Conservation (phyloP, 2,888 invertebrate genomes). For the Leptopilina drosophilae region DNA sequence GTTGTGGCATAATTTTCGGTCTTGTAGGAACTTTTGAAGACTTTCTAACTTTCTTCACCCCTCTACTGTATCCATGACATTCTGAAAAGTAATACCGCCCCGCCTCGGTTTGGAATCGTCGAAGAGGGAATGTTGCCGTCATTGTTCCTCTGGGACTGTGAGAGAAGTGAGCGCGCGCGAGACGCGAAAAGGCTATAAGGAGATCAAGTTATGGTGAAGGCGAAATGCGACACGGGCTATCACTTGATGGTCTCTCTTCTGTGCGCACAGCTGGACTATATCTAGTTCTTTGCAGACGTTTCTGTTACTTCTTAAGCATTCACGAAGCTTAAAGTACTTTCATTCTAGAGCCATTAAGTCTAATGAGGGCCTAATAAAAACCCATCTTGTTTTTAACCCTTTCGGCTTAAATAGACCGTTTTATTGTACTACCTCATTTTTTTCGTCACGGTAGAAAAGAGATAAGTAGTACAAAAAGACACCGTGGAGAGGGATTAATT, state of each 20-base stretch:
- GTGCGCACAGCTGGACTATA: constrained; percentile 36
- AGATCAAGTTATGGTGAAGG: constrained; percentile 52
- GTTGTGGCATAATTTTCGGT: too few relatives aligned
- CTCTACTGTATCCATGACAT: neutral
- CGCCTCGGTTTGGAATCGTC: constrained; percentile 49
- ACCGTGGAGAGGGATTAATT: neutral
- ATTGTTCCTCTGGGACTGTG: constrained; percentile 71
- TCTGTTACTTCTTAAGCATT: constrained; percentile 42
- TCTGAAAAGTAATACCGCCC: constrained; percentile 32
- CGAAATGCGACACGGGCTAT: constrained; percentile 53
- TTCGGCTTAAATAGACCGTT: constrained; percentile 68
- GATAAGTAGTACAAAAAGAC: constrained; percentile 50
- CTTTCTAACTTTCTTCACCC: constrained; percentile 33
- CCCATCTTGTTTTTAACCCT: constrained; percentile 76
- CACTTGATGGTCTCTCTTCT: constrained; percentile 23
- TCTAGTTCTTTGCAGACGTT: constrained; percentile 38
- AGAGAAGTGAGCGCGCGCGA: constrained; percentile 4
- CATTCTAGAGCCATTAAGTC: constrained; percentile 76
- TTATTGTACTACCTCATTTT: constrained; percentile 68
- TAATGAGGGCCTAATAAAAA: constrained; percentile 75
- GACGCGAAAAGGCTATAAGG: constrained; percentile 49
- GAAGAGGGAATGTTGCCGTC: constrained; percentile 68
- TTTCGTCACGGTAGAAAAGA: constrained; percentile 49
- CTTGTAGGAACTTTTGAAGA: constrained; percentile 7
- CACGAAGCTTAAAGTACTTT: constrained; percentile 54